Evolutionary conservation across 2,797 vertebrate genomes (phyloP), one percentile per base, ranked within the genome.

Genomic region (Pteronotus mesoamericanus): DNA sequence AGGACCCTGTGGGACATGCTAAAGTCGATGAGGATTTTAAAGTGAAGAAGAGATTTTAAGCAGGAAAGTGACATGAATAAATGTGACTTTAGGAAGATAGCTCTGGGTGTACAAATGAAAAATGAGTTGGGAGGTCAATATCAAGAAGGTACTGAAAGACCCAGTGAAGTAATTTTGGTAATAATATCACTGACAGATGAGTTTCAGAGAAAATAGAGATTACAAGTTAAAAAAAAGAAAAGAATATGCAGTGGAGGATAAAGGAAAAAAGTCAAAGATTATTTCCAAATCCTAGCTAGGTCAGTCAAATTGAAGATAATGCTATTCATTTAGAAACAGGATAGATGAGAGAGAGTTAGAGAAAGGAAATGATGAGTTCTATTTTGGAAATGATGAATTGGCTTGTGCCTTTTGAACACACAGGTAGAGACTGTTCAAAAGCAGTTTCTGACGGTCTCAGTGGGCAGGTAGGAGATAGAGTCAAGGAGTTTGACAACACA

Each of bases 1-100:
- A 77, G 46, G 32, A 37, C 29, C 10, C 39, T 61, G 4, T 44
- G 51, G 8, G 34, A 16, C 39, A 18, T 2, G 12, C 26, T 61
- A 71, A 72, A 95, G 61, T 26, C 16, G 32, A 15, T 19, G 39
- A 42, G 16, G n/a, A n/a, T n/a, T n/a, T n/a, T n/a, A n/a, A n/a
- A 72, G 21, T 78, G 24, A 55, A 82, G 32, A 34, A 74, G 21
- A 77, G 55, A 79, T 95, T 86, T 90, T 66, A 69, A 61, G 79
- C 55, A 80, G 55, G 22, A 66, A 91, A 88, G 34, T 19, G 39
- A 53, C 3, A 10, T 3, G 10, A 75, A 80, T 37, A 91, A 78
- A 75, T 44, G 24, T 77, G 39, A 94, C 29, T 51, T 78, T 39
- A 96, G 44, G 89, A 93, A 79, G 51, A 93, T 22, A 96, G 39